Conservation (phyloP, 2,113 vertebrate species). For the Rhagologus leucostigma region DNA sequence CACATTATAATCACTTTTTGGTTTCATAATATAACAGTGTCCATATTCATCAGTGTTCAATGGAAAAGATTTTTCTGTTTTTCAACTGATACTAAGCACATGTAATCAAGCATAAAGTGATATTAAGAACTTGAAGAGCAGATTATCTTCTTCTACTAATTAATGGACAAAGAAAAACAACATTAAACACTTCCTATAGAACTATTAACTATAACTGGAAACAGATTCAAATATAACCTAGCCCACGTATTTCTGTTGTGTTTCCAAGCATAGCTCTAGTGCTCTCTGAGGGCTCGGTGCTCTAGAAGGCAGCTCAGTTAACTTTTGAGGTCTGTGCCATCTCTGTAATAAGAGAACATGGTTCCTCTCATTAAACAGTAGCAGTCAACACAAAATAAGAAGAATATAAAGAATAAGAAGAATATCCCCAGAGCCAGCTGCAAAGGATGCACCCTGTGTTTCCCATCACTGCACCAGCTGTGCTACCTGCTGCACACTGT, state of each 20-base stretch:
- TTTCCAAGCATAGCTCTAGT: not conserved
- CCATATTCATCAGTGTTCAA: not conserved
- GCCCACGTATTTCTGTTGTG: not conserved
- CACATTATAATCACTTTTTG: not conserved
- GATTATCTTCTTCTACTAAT: not conserved
- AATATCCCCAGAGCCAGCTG: not conserved
- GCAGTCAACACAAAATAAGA: not conserved
- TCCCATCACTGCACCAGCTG: not conserved
- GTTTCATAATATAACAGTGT: not conserved
- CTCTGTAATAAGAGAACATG: not conserved
- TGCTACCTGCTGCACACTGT: not conserved
- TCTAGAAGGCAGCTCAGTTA: not conserved
- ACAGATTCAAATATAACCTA: not conserved
- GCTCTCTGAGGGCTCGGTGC: fast-evolving
- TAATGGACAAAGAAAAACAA: not conserved
- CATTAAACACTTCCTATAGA: not conserved
- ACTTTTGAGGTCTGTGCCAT: not conserved
- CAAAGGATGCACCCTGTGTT: not conserved
- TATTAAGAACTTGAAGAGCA: not conserved
- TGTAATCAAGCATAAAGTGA: not conserved
- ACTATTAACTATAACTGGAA: not conserved
- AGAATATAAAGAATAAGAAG: not conserved
- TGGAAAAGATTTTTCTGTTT: not conserved
- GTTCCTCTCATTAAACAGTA: not conserved
- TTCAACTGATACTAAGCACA: not conserved